Base-by-base conservation (phyloP, 2,888 invertebrate species). In the Eupithecia abbreviata region DNA sequence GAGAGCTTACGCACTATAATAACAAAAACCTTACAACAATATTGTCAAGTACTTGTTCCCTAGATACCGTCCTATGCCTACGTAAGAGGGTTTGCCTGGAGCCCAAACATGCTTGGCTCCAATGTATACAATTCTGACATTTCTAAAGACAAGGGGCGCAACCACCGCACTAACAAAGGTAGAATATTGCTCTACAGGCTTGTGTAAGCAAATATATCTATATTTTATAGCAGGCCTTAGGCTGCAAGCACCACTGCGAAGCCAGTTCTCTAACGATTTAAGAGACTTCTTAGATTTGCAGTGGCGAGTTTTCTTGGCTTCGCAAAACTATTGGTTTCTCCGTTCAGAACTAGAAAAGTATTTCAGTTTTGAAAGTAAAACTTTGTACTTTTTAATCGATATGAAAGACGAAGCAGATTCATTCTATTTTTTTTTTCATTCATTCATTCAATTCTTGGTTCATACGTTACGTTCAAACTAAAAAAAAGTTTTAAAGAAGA, bases 221-320 rank as follows among this genome's bases (percentile, higher is more conserved):
- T 85, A 85, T 84, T 87, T 88, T 82, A 86, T 82, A 81, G 79
- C 72, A 78, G 81, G 80, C 81, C 82, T 79, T 78, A 74, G 30
- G 74, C 69, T 69, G 77, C 30, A 70, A 45, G 68, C 47, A 74
- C 73, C 74, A 77, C 77, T 74, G 58, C 55, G 79, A 77, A 77
- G 73, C 74, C 47, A 47, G 4, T 30, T 69, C 18, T 18, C 47
- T 69, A 12, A 10, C 13, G 7, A 67, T 41, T 67, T 41, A 5
- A 15, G 41, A 65, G 41, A 58, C 9, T 18, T 18, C 9, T 58
- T 58, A 9, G 18, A 58, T 58, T 55, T 6, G 3, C 6, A 51
- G 58, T 58, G 9, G n/a, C n/a, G 0, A 18, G 58, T 0, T 30
- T 62, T 62, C 30, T 30, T 62, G 3, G 30, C n/a, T 12, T 62